Base-by-base conservation (phyloP, 2,797 vertebrate genomes). In the Ctenopoma kingsleyae region DNA sequence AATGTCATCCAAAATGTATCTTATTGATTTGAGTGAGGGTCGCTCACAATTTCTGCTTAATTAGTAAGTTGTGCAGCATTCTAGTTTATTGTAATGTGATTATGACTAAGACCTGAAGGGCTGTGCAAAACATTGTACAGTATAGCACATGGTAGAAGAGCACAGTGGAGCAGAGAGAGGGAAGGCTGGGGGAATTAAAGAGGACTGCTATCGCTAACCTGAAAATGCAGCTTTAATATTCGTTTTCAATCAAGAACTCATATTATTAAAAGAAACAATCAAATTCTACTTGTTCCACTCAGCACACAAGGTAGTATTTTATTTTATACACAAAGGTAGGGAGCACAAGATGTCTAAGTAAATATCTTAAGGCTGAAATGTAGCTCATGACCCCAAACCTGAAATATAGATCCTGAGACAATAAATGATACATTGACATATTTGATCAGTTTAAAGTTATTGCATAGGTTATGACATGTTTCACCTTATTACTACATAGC, bases 251-350 rank as follows among this genome's bases (percentile, higher is more conserved):
- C 2, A 8, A 74, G 15, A 71, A 64, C 43, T 52, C 1, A 53
- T 2, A 0, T 50, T 30, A 40, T 54, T 48, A 41, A 55, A 66
- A 62, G 10, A 73, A 25, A 50, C 6, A 50, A 77, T 11, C 22
- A 3, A 61, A 41, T 0, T n/a, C 0, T 2, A 43, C 12, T 53
- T 49, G 4, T 27, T 68, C 8, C 20, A 62, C 41, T 78, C 73
- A 41, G 56, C 73, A 84, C 25, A 74, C 65, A 67, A 35, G 1
- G 15, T 52, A 71, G 62, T 57, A 40, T 72, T 90, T 81, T 73
- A 81, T 78, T 89, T 76, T 57, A 81, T 85, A 15, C 78, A 89
- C 68, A 92, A 86, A 76, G 46, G 27, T 40, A 74, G 73, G 8
- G 9, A 44, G 83, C 59, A 57, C 67, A 44, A 80, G 69, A 51